These are phyloP conservation scores for Poecilia latipinna DNA, from an alignment of 2,113 vertebrate species.

Conservation along the genomic window DNA sequence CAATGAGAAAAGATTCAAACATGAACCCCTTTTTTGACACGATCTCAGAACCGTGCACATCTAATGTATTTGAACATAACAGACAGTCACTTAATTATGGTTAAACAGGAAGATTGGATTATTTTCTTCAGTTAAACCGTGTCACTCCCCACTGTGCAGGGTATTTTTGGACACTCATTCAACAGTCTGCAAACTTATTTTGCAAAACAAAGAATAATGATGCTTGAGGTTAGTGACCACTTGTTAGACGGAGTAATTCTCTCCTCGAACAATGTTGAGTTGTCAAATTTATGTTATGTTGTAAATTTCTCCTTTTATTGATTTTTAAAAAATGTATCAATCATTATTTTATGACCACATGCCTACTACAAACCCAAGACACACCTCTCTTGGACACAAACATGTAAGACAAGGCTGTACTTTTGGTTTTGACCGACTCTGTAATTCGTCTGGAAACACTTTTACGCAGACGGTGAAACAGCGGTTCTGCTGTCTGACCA, in stretches of 20 bases:
- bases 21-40: neutral
- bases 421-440: neutral
- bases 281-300: no score
- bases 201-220: no score
- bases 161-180: neutral
- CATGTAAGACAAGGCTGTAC: neutral
- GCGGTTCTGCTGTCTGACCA: neutral
- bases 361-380: neutral
- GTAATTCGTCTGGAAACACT: no score
- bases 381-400: neutral
- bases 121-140: neutral
- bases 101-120: neutral
- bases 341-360: no score
- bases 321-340: no score
- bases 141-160: neutral
- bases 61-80: neutral
- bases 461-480: no score
- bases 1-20: slow-evolving; percentile 16
- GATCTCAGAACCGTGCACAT: neutral
- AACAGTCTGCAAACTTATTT: neutral
- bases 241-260: no score
- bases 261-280: no score
- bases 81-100: neutral
- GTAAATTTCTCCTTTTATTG: no score
- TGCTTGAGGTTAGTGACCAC: no score